phyloP scores from a whole-genome alignment of 2,797 vertebrate genomes.

The Galago senegalensis region DNA sequence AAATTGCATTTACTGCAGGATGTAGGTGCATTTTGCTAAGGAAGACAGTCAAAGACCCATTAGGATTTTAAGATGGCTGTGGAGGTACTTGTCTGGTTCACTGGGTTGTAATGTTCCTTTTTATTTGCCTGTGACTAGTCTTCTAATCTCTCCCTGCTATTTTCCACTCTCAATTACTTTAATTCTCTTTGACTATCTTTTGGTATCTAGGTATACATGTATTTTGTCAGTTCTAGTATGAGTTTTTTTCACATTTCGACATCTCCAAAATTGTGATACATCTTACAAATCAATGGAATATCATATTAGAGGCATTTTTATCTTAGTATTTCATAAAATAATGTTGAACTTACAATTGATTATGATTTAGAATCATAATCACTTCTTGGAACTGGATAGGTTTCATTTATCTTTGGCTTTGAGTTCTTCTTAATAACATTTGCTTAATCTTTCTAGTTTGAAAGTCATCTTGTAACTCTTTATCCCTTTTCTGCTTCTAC shows the following conservation, averaged over 20 bases:
- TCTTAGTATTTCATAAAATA: conserved; percentile 55
- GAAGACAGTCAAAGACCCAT: neutral
- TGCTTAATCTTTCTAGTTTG: conserved; percentile 57
- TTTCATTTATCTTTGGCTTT: neutral
- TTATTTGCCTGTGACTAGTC: neutral
- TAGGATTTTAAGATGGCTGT: neutral
- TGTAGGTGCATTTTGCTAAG: neutral
- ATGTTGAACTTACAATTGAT: neutral
- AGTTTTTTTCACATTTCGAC: conserved; percentile 40
- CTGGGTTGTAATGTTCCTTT: neutral
- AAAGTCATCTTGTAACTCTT: conserved; percentile 43
- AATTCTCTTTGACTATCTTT: conserved; percentile 10
- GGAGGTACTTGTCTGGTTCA: neutral
- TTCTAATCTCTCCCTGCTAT: neutral
- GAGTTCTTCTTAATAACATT: neutral
- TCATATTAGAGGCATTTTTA: conserved; percentile 40
- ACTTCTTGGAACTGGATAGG: neutral
- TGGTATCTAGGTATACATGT: neutral
- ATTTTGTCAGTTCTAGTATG: conserved; percentile 15
- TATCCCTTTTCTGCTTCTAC: neutral
- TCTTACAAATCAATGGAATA: neutral
- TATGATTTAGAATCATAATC: neutral
- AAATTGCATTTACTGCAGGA: neutral
- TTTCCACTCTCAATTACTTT: neutral
- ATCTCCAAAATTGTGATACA: conserved; percentile 19